A percentile compares a stretch with the other conserved stretches of the same genome.
phyloP scores from a whole-genome alignment of 2,113 vertebrate species.

The Bujurquina vittata region DNA sequence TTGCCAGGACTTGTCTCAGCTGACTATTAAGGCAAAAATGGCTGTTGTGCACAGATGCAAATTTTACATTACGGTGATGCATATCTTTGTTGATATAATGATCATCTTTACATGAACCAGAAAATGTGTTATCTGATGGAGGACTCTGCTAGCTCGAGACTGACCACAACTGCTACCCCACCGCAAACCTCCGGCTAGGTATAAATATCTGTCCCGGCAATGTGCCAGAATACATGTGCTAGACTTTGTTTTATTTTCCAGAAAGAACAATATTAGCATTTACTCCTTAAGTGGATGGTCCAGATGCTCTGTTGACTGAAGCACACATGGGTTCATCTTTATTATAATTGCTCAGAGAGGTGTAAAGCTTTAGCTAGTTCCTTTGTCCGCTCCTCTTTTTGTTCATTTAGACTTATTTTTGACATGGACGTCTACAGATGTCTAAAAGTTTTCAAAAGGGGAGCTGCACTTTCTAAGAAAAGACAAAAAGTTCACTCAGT shows the following conservation, averaged over 20 bases:
- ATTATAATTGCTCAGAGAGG: slow-evolving; percentile 13
- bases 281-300: slow-evolving; percentile 36
- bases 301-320: slow-evolving; percentile 63
- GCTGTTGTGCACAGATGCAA: slow-evolving; percentile 72
- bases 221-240: slow-evolving; percentile 57
- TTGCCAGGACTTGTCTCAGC: slow-evolving; percentile 44
- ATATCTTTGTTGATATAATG: slow-evolving; percentile 79
- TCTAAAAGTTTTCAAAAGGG: slow-evolving; percentile 26
- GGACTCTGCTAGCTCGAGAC: slow-evolving; percentile 81
- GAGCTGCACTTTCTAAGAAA: slow-evolving; percentile 52
- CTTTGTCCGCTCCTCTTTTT: slow-evolving; percentile 6
- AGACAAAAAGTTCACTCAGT: slow-evolving; percentile 60
- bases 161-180: slow-evolving; percentile 57
- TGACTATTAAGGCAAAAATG: slow-evolving; percentile 49
- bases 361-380: slow-evolving; percentile 5
- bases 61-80: slow-evolving; percentile 81
- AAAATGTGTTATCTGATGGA: slow-evolving; percentile 89
- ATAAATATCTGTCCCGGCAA: slow-evolving; percentile 61
- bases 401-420: slow-evolving; percentile 14
- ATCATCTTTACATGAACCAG: slow-evolving; percentile 88
- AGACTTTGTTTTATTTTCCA: slow-evolving; percentile 72
- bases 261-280: slow-evolving; percentile 65
- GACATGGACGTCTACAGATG: slow-evolving; percentile 32
- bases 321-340: slow-evolving; percentile 21
- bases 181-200: slow-evolving; percentile 62